Conservation (phyloP, 37 sponge, comb jelly and placozoan genomes). For the Agelas oroides region DNA sequence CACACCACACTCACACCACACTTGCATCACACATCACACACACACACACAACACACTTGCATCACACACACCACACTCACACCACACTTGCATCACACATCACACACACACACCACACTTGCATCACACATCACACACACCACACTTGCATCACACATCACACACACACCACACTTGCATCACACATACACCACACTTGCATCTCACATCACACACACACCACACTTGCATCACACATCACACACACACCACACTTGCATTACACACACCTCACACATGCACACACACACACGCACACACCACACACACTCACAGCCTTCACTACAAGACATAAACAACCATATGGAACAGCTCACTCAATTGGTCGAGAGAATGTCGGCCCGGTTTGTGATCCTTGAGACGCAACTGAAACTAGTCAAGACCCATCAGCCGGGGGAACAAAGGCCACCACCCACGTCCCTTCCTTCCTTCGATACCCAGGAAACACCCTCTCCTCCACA, state of each 20-base stretch:
- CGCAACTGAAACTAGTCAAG: conserved; percentile 49
- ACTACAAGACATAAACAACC: conserved; percentile 1
- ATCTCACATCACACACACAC: too few species aligned
- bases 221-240: too few species aligned
- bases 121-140: too few species aligned
- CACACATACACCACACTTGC: too few species aligned
- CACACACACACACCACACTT: too few species aligned
- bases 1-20: too few species aligned
- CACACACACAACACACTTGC: conserved; percentile 27
- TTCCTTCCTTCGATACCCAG: not conserved
- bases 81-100: too few species aligned
- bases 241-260: too few species aligned
- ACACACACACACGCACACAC: too few species aligned
- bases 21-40: not conserved
- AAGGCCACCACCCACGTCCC: not conserved
- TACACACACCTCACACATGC: not conserved
- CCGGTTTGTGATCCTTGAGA: conserved; percentile 74
- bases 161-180: too few species aligned
- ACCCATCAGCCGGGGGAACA: not conserved
- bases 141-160: too few species aligned
- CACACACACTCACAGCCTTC: not conserved
- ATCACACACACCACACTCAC: not conserved
- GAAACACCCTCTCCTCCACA: too few species aligned
- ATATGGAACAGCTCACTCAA: conserved; percentile 50
- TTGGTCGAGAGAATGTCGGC: conserved; percentile 76